Percentiles rank a stretch among this genome's conserved stretches.
Evolutionary conservation across 2,113 vertebrate genomes (phyloP).

Genomic region (Solenodon paradoxus): DNA sequence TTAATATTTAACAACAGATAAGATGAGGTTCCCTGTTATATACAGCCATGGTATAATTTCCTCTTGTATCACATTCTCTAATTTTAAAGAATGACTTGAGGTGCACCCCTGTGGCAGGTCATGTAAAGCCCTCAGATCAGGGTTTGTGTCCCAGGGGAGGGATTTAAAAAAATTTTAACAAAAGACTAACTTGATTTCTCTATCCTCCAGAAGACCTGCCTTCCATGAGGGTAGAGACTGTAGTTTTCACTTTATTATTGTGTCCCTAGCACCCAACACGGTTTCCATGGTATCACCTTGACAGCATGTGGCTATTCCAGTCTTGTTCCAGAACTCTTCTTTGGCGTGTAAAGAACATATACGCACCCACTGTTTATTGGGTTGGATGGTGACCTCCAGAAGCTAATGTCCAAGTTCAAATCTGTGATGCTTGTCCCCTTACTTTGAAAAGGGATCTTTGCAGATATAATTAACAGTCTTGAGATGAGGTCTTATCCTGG

Average conservation of each 20-base stretch:
- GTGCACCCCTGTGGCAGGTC: too few relatives aligned
- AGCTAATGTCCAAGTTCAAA: neutral
- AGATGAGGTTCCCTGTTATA: neutral
- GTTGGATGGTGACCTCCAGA: neutral
- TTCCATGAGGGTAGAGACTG: neutral
- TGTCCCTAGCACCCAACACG: neutral
- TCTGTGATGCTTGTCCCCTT: neutral
- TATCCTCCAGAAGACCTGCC: neutral
- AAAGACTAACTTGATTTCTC: neutral
- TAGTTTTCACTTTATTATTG: neutral
- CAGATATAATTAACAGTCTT: neutral
- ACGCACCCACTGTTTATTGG: neutral
- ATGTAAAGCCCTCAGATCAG: too few relatives aligned
- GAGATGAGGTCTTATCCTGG: neutral
- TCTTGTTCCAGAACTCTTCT: neutral
- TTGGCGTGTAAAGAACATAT: neutral
- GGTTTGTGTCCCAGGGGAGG: too few relatives aligned
- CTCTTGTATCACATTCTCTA: neutral
- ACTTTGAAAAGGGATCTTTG: neutral
- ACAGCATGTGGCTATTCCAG: neutral
- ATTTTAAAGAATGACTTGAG: neutral
- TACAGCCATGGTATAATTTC: neutral
- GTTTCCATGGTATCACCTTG: neutral
- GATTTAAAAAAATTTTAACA: too few relatives aligned
- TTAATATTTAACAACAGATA: neutral